Evolutionary conservation across 2,797 vertebrate genomes (phyloP), one percentile per base, ranked within the genome.

Genomic region (Ctenosaura bakeri): DNA sequence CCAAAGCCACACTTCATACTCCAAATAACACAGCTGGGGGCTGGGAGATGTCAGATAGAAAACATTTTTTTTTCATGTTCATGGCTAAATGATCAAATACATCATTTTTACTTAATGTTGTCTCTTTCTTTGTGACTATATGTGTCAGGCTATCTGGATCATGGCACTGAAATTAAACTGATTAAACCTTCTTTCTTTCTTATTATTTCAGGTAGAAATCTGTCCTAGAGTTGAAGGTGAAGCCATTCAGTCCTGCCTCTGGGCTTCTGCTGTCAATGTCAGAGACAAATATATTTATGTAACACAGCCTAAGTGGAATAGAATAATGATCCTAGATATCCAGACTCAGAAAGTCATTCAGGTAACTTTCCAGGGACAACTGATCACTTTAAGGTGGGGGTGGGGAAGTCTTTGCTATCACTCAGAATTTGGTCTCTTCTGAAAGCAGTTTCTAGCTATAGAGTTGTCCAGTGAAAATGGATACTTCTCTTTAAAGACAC

Each of bases 221-320:
- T 99, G 99, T 94, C 98, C 98, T 80, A 97, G 96, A 95, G 96
- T 91, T 85, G 97, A 98, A 91, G 97, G 97, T 38, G 97, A 98
- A 86, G 89, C 96, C 20, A 88, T 96, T 88, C 98, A 97, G 91
- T 97, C 94, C 86, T 99, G 99, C 94, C 97, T 98, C 91, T 99
- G 99, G 99, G 98, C 98, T 6, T 98, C 98, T 0, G 99, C 98
- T 0, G 98, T 99, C 96, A 99, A 98, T 87, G 96, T 99, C 94
- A 97, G 98, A 94, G 98, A 99, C 94, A 98, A 98, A 93, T 99
- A 98, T 94, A 97, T 99, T 97, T 99, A 98, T 1, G 98, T 97
- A 90, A 97, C 98, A 7, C 99, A 99, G 95, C 99, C 99, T 4
- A 96, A 97, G 9, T 98, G 98, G 91, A 98, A 97, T 88, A 97